phyloP scores from a whole-genome alignment of 1,140 invertebrate species.

The Dolichoris vasculosae region DNA sequence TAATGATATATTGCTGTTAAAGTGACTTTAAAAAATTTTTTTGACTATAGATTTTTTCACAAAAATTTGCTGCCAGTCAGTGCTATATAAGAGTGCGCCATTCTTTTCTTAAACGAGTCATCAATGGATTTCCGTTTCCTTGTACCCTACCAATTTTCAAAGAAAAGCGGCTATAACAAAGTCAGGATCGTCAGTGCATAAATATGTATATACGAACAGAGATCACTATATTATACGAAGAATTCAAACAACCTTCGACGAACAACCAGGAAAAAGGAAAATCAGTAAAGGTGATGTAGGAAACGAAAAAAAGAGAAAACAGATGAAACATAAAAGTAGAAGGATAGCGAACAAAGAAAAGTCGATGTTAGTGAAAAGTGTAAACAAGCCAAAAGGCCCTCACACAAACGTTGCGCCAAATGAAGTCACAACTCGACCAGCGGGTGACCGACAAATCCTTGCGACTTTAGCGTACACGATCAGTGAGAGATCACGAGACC shows the following conservation, averaged over 20 bases:
- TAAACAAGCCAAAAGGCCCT: constrained; percentile 49
- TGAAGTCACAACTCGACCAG: constrained; percentile 67
- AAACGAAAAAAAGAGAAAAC: constrained; percentile 27
- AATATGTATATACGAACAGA: not conserved
- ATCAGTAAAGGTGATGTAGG: not conserved
- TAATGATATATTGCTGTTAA: not conserved
- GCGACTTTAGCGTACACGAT: constrained; percentile 41
- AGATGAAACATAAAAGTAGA: not conserved
- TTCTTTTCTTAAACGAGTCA: constrained; percentile 48
- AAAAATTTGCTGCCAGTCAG: not conserved
- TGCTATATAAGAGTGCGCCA: not conserved
- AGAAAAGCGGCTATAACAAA: not conserved
- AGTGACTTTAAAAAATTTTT: not conserved
- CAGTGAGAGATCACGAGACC: constrained; percentile 59
- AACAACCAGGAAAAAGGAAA: not conserved
- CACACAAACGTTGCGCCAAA: constrained; percentile 59
- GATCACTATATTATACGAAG: not conserved
- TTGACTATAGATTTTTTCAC: not conserved
- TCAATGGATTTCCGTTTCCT: constrained; percentile 53
- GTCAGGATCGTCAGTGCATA: not conserved
- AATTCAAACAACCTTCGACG: constrained; percentile 1
- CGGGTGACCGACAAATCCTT: constrained; percentile 60
- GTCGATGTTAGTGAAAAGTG: constrained; percentile 49
- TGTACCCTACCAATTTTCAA: not conserved
- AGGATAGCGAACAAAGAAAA: constrained; percentile 8